A percentile compares a stretch with the other conserved stretches of the same genome.
Conservation (phyloP, 2,888 invertebrate species). For the Leuctra nigra region DNA sequence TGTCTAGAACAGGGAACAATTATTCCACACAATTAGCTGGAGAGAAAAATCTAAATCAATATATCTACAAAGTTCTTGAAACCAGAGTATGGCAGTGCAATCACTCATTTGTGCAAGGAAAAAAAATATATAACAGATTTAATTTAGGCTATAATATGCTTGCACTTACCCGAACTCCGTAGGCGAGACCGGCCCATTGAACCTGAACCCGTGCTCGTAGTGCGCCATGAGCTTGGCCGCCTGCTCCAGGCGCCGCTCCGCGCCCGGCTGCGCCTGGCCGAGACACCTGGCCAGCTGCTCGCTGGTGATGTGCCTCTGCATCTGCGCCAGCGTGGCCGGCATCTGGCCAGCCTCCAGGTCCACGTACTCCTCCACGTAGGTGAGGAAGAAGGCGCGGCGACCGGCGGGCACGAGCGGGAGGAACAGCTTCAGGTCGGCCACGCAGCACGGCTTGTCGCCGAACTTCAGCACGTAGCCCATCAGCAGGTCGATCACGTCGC, state of each 20-base stretch:
- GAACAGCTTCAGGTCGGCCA: conserved; percentile 73
- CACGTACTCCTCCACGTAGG: conserved; percentile 37
- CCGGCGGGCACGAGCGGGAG: conserved; percentile 58
- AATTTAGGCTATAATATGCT: not conserved
- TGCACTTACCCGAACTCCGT: conserved; percentile 42
- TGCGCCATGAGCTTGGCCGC: conserved; percentile 56
- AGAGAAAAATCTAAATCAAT: too few relatives aligned
- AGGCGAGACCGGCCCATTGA: conserved; percentile 35
- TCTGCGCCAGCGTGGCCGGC: conserved; percentile 42
- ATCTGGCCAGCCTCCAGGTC: conserved; percentile 36
- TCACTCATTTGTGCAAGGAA: not conserved
- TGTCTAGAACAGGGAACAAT: too few relatives aligned
- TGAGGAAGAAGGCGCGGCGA: conserved; percentile 39
- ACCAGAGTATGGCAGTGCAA: too few relatives aligned
- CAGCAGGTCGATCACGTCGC: conserved; percentile 61
- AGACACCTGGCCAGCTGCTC: conserved; percentile 67
- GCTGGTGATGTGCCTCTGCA: conserved; percentile 76
- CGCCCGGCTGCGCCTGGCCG: conserved; percentile 55
- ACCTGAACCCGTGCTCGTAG: conserved; percentile 53
- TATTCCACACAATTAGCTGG: too few relatives aligned
- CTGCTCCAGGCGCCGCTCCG: conserved; percentile 49
- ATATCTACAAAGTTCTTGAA: too few relatives aligned
- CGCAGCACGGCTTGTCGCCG: conserved; percentile 81
- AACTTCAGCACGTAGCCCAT: conserved; percentile 74
- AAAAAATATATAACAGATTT: not conserved